These are phyloP conservation scores for Cactoblastis cactorum DNA, from an alignment of 2,888 invertebrate genomes.

Conservation along the genomic window DNA sequence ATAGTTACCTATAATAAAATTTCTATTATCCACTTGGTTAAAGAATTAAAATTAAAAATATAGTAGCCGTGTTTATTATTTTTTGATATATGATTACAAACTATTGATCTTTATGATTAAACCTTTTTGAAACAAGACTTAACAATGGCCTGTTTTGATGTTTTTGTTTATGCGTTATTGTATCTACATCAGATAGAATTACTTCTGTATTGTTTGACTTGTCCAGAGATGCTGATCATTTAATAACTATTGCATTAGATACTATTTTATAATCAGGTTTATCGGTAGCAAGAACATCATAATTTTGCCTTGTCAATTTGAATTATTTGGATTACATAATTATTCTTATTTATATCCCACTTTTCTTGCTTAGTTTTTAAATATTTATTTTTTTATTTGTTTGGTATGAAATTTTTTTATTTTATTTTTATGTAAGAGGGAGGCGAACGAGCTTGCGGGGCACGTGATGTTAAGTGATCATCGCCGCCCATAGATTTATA, in stretches of 20 bases:
- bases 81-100: background rate
- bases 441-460: too few species aligned
- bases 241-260: background rate
- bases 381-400: too few species aligned
- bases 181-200: slow-evolving; percentile 7
- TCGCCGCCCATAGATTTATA: too few species aligned
- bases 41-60: background rate
- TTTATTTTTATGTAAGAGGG: too few species aligned
- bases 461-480: too few species aligned
- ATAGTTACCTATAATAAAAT: too few species aligned
- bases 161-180: background rate
- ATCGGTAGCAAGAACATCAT: background rate
- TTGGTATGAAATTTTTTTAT: too few species aligned
- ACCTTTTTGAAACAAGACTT: background rate
- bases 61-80: background rate
- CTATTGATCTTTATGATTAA: background rate
- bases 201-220: background rate
- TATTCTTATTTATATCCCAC: background rate
- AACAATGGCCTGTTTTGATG: slow-evolving; percentile 3
- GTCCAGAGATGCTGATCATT: slow-evolving; percentile 5
- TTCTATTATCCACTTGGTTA: background rate
- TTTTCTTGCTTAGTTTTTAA: too few species aligned
- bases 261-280: background rate
- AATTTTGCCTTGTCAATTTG: background rate
- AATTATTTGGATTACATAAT: background rate